Evolutionary conservation across 2,888 invertebrate genomes (phyloP).

Genomic region (Microctonus brassicae): DNA sequence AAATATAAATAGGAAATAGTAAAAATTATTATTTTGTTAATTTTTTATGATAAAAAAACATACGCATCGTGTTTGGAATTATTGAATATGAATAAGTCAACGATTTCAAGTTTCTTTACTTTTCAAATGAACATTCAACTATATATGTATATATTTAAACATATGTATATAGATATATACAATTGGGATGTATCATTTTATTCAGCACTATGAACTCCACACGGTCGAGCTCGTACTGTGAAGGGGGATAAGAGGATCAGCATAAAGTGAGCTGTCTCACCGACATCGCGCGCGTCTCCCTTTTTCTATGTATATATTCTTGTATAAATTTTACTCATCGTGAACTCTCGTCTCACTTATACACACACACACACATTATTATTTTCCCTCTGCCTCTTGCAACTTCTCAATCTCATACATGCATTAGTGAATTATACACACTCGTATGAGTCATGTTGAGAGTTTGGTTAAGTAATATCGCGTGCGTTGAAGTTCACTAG

Average conservation of each 20-base stretch:
- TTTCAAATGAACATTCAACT: conserved; percentile 11
- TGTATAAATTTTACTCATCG: conserved; percentile 54
- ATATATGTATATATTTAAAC: not conserved
- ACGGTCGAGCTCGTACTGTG: not conserved
- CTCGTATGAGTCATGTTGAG: not conserved
- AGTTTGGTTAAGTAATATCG: not conserved
- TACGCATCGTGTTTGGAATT: too few relatives aligned
- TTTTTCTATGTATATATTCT: not conserved
- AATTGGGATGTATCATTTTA: conserved; percentile 20
- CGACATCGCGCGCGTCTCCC: conserved; percentile 51
- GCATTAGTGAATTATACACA: not conserved
- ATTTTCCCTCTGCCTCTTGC: not conserved
- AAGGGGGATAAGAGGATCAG: conserved; percentile 56
- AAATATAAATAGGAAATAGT: too few relatives aligned
- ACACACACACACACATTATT: too few relatives aligned
- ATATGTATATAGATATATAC: not conserved
- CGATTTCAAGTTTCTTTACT: not conserved
- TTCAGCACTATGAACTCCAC: not conserved
- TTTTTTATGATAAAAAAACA: too few relatives aligned
- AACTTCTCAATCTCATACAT: not conserved
- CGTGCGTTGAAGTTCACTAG: not conserved
- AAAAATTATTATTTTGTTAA: too few relatives aligned
- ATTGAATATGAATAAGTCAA: conserved; percentile 11
- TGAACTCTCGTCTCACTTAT: conserved; percentile 15
- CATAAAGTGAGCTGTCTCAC: conserved; percentile 58